Evolutionary conservation across 2,888 invertebrate species (phyloP).

Genomic region (Lutraria lutraria): DNA sequence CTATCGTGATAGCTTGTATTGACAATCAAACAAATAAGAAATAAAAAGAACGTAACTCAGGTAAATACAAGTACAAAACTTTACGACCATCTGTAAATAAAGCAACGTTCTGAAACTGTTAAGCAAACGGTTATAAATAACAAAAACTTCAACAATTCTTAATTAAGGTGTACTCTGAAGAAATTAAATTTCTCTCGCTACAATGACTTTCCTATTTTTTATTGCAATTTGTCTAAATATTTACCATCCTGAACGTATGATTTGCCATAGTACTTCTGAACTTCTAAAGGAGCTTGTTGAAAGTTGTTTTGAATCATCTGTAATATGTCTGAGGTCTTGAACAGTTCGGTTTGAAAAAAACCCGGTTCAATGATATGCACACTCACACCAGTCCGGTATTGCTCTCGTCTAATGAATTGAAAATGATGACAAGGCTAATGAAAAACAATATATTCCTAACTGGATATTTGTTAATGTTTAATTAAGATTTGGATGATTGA

Average conservation of each 20-base stretch:
- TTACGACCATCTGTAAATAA: too few relatives aligned
- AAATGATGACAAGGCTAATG: not conserved
- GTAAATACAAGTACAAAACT: too few relatives aligned
- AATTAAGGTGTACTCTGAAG: too few relatives aligned
- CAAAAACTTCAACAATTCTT: too few relatives aligned
- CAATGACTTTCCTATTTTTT: too few relatives aligned
- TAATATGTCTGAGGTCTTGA: not conserved
- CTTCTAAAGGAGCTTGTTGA: slow-evolving; percentile 33
- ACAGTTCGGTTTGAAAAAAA: slow-evolving; percentile 51
- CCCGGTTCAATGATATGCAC: slow-evolving; percentile 75
- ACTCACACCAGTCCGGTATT: slow-evolving; percentile 61
- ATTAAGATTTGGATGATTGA: too few relatives aligned
- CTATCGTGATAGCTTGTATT: too few relatives aligned
- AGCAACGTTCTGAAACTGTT: too few relatives aligned
- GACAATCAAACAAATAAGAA: too few relatives aligned
- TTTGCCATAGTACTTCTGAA: slow-evolving; percentile 46
- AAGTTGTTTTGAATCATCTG: slow-evolving; percentile 22
- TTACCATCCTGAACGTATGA: not conserved
- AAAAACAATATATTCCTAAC: not conserved
- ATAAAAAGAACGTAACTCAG: too few relatives aligned
- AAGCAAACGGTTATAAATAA: too few relatives aligned
- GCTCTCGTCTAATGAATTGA: slow-evolving; percentile 58
- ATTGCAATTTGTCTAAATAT: not conserved
- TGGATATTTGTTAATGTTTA: not conserved
- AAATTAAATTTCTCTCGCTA: too few relatives aligned